Evolutionary conservation across 2,113 vertebrate species (phyloP), one percentile per base, ranked within the genome.

Genomic region (Chiloscyllium plagiosum): DNA sequence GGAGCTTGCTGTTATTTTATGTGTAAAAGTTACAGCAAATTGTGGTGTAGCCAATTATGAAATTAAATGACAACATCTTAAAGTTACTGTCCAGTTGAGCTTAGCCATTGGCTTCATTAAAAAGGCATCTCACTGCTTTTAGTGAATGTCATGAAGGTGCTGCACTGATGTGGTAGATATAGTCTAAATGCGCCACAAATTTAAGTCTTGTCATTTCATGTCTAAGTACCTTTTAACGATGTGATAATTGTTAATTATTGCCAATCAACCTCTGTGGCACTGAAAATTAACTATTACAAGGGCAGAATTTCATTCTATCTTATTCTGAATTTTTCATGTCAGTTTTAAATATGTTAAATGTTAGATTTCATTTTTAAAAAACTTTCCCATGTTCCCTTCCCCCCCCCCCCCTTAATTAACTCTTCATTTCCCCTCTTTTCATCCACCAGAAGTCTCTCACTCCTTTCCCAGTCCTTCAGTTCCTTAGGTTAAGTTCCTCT

Each of bases 191-290:
- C 19, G 15, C 33, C 56, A 66, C 52, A 92, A 92, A 92, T 92
- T 83, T 8, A 92, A 66, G 56, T 33, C 37, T n/a, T 92, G 61
- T 89, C 56, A 92, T 15, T 92, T 83, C 78, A 42, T 4, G 15
- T 83, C 78, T 37, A 83, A 83, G 78, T 42, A 19, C 13, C 3
- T 37, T 92, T 92, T 33, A 92, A 92, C 33, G 56, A 92, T 92
- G 33, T 65, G n/a, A 92, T 65, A 92, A 33, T n/a, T 66, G 89
- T 66, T 92, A 92, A 92, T 92, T 92, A 92, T 13, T 92, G 33
- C 56, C 89, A 92, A 65, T 92, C 13, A 92, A 65, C 29, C 50
- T 92, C 52, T 90, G 52, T 92, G 56, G n/a, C 61, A 65, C 56
- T 19, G 61, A 92, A 92, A 92, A 92, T 65, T 92, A 92, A 92